These are phyloP conservation scores for Delphinus delphis DNA, from an alignment of 2,113 vertebrate species.

Conservation along the genomic window DNA sequence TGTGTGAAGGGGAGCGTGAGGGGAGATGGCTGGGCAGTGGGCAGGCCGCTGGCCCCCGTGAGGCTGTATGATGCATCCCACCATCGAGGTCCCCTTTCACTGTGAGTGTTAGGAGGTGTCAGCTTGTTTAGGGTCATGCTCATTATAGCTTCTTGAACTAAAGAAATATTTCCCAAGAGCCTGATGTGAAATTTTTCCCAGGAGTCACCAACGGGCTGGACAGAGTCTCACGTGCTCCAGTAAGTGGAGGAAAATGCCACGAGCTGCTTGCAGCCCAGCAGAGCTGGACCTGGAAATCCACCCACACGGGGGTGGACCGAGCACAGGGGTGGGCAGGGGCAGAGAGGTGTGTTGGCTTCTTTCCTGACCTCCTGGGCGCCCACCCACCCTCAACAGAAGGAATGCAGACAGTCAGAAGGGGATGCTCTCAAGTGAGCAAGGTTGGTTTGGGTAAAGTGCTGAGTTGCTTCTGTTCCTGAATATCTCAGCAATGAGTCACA, in stretches of 20 bases:
- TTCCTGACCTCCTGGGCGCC: background rate
- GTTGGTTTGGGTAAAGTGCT: background rate
- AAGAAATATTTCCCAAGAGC: background rate
- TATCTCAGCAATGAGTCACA: background rate
- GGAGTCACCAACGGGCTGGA: background rate
- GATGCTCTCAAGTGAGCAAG: background rate
- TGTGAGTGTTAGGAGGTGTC: background rate
- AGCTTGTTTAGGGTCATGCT: background rate
- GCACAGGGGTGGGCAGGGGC: no score
- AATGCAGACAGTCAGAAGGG: background rate
- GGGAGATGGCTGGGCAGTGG: background rate
- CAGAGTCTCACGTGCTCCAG: background rate
- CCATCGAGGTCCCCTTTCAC: background rate
- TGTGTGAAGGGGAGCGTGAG: background rate
- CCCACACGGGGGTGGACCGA: background rate
- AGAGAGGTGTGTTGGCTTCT: background rate
- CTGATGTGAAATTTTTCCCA: no score
- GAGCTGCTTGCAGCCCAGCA: background rate
- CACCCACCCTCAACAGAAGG: background rate
- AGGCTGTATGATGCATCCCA: rapidly evolving
- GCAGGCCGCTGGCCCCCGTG: background rate
- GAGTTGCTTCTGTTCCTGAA: background rate
- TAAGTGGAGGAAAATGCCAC: background rate
- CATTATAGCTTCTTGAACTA: background rate
- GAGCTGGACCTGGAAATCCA: background rate